Evolutionary conservation across 2,888 invertebrate species (phyloP), one percentile per base, ranked within the genome.

Genomic region (Lymantria dispar): DNA sequence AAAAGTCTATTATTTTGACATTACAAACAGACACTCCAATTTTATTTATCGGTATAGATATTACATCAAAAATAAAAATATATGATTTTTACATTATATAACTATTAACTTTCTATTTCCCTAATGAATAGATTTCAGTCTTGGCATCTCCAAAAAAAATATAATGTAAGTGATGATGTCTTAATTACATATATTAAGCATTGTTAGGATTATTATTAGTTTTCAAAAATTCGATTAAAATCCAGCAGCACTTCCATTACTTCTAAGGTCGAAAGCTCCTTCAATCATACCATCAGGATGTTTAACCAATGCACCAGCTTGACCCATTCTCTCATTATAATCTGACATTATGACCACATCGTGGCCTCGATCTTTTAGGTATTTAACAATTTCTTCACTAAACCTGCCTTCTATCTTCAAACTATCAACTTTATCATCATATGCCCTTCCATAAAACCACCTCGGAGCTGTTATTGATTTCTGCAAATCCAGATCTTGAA

Each of bases 211-310:
- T 22, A 22, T 22, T 22, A 22, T 22, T 22, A 22, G 5, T 22
- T 3, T 22, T 22, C 2, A 22, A 22, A 22, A 22, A 22, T 22
- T 22, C 22, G 12, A 14, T 40, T 45, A 88, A 70, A 77, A 88
- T 0, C 88, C 90, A 49, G 78, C 86, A 29, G 87, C 87, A 60
- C 83, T 85, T 0, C 89, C 90, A 53, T 87, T 70, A 50, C 87
- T 78, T 43, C 90, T 75, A 9, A 77, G 78, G 64, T 91, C 90
- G 45, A 74, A 85, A 39, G 87, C 89, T 0, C 89, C 90, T 68
- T 89, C 89, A 50, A 89, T 52, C 60, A 79, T 73, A 1, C 87
- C 88, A 68, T 77, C 71, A 8, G 68, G 54, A 60, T 88, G 83
- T 48, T 85, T 78, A 0, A 90, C 87, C 39, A 90, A 49, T 0